A percentile compares a stretch with the other conserved stretches of the same genome.
Conservation (phyloP, 2,113 vertebrate genomes). For the Hirundichthys speculiger region DNA sequence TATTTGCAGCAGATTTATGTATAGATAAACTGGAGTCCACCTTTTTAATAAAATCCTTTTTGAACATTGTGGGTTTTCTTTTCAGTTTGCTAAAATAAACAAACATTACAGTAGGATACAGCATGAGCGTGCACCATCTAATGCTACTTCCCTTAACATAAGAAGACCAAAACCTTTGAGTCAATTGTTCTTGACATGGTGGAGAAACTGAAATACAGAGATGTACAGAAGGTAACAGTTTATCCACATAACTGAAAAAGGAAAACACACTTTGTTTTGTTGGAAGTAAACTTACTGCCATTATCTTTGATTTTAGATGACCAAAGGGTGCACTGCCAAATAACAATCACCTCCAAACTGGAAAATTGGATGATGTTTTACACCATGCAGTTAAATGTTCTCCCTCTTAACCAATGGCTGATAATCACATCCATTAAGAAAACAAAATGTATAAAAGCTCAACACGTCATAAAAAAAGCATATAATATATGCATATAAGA, state of each 20-base stretch:
- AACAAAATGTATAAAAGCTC: slow-evolving; percentile 96
- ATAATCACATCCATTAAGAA: slow-evolving; percentile 83
- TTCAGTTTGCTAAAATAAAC: no score
- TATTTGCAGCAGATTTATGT: neutral
- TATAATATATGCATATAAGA: slow-evolving; percentile 99
- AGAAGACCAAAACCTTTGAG: neutral
- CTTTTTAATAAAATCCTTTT: no score
- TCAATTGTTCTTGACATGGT: no score
- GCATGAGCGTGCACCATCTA: slow-evolving; percentile 1
- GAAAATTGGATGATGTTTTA: slow-evolving; percentile 59
- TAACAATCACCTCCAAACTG: slow-evolving; percentile 71
- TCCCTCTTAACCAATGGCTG: slow-evolving; percentile 79
- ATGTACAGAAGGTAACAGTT: slow-evolving; percentile 27
- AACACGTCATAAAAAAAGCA: slow-evolving; percentile 98
- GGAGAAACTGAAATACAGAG: slow-evolving; percentile 24
- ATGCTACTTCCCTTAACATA: slow-evolving; percentile 14
- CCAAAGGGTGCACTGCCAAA: slow-evolving; percentile 28
- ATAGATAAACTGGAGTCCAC: neutral
- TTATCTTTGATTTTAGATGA: slow-evolving; percentile 35
- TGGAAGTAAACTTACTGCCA: slow-evolving; percentile 22
- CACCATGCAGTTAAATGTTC: slow-evolving; percentile 84
- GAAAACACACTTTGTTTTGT: no score
- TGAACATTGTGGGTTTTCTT: no score
- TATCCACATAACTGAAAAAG: slow-evolving; percentile 68
- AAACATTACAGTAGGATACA: neutral